phyloP scores from a whole-genome alignment of 2,797 vertebrate genomes.

The Steatocranus sp. region DNA sequence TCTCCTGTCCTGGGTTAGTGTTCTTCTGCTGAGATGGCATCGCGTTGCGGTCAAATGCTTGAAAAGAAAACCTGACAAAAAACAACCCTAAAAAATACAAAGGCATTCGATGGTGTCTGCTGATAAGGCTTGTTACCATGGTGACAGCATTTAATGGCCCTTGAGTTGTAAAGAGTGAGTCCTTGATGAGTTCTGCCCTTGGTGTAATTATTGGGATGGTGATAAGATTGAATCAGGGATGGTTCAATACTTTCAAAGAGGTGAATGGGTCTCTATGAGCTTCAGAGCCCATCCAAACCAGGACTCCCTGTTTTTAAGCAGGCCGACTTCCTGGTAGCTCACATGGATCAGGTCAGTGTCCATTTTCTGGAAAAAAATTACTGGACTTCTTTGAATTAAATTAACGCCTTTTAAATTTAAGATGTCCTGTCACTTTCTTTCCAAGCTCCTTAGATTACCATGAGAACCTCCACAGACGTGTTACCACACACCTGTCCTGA shows the following conservation, averaged over 20 bases:
- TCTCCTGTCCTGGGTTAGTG: background rate
- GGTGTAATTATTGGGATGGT: background rate
- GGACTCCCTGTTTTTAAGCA: background rate
- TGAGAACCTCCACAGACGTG: background rate
- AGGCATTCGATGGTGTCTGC: background rate
- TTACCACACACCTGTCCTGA: background rate
- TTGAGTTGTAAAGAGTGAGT: constrained; percentile 4
- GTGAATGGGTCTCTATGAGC: background rate
- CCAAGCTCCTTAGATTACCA: background rate
- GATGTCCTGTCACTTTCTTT: background rate
- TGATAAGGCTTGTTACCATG: constrained; percentile 57
- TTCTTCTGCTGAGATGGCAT: constrained; percentile 1
- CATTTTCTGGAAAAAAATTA: background rate
- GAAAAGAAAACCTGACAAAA: constrained; percentile 34
- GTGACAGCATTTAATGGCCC: constrained; percentile 23
- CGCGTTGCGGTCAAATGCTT: constrained; percentile 17
- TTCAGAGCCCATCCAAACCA: background rate
- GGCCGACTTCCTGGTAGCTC: background rate
- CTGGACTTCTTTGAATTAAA: background rate
- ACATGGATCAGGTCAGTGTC: background rate
- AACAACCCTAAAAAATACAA: background rate
- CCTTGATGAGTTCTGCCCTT: constrained; percentile 10
- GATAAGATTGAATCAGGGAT: constrained; percentile 24
- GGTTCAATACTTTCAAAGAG: background rate
- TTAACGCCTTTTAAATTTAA: background rate